A percentile compares a stretch with the other conserved stretches of the same genome.
These are phyloP conservation scores for Ptychobarbus kaznakovi DNA, from an alignment of 2,797 vertebrate genomes.

Conservation along the genomic window DNA sequence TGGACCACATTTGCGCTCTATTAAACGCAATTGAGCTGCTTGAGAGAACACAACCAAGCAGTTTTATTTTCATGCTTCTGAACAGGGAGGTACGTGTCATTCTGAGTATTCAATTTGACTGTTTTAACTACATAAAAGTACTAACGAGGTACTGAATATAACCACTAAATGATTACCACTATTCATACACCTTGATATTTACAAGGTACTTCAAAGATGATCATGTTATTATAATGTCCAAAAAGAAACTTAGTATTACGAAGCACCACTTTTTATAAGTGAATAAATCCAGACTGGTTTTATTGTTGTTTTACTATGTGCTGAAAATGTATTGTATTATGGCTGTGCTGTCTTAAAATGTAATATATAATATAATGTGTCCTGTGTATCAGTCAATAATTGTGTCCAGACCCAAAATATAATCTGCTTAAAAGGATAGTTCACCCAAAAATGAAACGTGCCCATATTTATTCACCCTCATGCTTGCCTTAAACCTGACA, in stretches of 20 bases:
- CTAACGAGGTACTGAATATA: not conserved
- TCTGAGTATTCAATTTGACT: not conserved
- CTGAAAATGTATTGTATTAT: conserved; percentile 3
- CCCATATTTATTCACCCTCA: not conserved
- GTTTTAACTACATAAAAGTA: not conserved
- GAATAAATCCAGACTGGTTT: not conserved
- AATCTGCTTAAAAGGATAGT: conserved; percentile 11
- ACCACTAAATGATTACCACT: not conserved
- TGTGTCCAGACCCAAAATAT: not conserved
- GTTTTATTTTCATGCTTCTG: not conserved
- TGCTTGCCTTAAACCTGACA: not conserved
- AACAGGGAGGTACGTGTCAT: not conserved
- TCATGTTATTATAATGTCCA: not conserved
- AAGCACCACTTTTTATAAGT: not conserved
- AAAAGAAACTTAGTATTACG: not conserved
- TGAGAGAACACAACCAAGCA: not conserved
- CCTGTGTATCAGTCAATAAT: not conserved
- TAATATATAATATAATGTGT: conserved; percentile 15
- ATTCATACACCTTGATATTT: not conserved
- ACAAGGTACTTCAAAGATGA: not conserved
- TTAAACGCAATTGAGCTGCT: conserved; percentile 11
- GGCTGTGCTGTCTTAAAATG: conserved; percentile 12
- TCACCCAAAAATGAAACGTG: not conserved
- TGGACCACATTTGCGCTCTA: conserved; percentile 21
- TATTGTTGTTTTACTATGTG: conserved; percentile 20